Evolutionary conservation across 2,113 vertebrate genomes (phyloP).

Genomic region (Lepisosteus osseus): DNA sequence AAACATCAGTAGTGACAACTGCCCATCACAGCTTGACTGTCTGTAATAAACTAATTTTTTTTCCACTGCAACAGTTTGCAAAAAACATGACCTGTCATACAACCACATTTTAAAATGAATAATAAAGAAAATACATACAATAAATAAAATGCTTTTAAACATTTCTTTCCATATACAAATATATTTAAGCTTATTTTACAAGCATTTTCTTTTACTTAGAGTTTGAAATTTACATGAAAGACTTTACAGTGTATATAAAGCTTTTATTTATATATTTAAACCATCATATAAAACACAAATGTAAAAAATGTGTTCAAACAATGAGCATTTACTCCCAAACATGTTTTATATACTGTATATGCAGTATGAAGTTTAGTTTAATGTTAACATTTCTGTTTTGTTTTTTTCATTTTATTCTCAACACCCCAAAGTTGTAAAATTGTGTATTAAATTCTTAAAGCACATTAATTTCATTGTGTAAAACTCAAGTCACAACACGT

Average conservation of each 20-base stretch:
- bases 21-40: conserved; percentile 27
- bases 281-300: conserved; percentile 35
- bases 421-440: background rate
- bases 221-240: conserved; percentile 61
- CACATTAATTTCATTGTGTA: background rate
- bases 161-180: conserved; percentile 85
- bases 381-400: background rate
- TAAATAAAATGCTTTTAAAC: conserved; percentile 82
- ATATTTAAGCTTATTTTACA: conserved; percentile 76
- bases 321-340: conserved; percentile 6
- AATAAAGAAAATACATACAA: conserved; percentile 69
- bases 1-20: conserved; percentile 38
- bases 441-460: conserved; percentile 2
- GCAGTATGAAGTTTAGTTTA: background rate
- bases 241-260: conserved; percentile 40
- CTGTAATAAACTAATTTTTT: background rate
- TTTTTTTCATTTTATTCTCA: background rate
- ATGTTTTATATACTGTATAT: no score
- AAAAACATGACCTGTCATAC: conserved; percentile 20
- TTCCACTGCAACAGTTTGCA: conserved; percentile 1
- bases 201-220: conserved; percentile 59
- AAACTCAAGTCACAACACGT: background rate
- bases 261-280: conserved; percentile 25
- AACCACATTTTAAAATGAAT: conserved; percentile 30
- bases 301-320: conserved; percentile 33